These are phyloP conservation scores for Sogatella furcifera DNA, from an alignment of 1,140 invertebrate genomes.

Conservation along the genomic window DNA sequence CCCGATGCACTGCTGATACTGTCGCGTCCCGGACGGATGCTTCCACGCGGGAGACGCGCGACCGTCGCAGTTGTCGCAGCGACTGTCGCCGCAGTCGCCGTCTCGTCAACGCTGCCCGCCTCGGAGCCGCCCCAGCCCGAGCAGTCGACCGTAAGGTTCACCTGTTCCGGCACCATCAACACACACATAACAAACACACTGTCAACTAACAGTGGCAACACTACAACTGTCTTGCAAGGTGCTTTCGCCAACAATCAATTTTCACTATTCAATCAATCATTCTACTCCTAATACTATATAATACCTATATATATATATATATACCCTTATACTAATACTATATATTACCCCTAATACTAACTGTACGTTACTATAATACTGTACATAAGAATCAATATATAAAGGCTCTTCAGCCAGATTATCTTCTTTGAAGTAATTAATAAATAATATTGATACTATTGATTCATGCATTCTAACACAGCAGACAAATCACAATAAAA, in stretches of 20 bases:
- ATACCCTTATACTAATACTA: too few relatives aligned
- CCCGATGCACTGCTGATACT: conserved; percentile 25
- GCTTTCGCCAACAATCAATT: not conserved
- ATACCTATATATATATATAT: too few relatives aligned
- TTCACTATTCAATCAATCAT: too few relatives aligned
- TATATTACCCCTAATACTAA: too few relatives aligned
- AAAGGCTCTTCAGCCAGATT: too few relatives aligned
- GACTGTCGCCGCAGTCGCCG: not conserved
- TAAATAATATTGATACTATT: too few relatives aligned
- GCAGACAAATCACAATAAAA: too few relatives aligned
- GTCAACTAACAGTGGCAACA: not conserved
- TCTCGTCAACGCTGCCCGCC: conserved; percentile 3
- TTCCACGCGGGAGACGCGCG: conserved; percentile 7
- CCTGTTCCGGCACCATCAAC: conserved; percentile 18
- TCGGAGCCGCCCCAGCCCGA: conserved; percentile 17
- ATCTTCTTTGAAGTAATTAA: too few relatives aligned
- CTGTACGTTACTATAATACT: too few relatives aligned
- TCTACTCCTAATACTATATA: too few relatives aligned
- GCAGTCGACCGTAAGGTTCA: conserved; percentile 34
- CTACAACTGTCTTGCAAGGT: not conserved
- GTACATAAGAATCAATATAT: too few relatives aligned
- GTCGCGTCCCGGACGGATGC: conserved; percentile 15
- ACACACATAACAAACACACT: not conserved
- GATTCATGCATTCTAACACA: too few relatives aligned
- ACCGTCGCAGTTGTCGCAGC: conserved; percentile 3